Conservation (phyloP, 2,888 invertebrate species). For the Trichacis sp. region DNA sequence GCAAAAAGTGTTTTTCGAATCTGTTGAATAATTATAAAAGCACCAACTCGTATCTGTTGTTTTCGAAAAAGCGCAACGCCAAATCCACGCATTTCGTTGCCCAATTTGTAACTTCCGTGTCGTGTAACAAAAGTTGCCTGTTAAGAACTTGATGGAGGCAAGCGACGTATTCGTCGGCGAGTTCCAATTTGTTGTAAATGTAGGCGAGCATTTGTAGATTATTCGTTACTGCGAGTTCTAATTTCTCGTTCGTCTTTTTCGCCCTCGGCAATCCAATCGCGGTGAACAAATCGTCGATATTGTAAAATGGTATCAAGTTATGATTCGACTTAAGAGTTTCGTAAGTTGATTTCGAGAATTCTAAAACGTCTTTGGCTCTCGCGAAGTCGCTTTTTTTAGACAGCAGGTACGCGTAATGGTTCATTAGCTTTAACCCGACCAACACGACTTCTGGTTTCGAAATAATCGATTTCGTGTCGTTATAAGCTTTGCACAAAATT, state of each 20-base stretch:
- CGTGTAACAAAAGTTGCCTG: conserved; percentile 72
- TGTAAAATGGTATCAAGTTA: conserved; percentile 65
- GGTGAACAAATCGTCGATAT: conserved; percentile 73
- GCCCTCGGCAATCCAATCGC: conserved; percentile 53
- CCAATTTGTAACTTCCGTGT: conserved; percentile 74
- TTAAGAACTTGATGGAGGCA: conserved; percentile 73
- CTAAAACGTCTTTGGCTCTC: conserved; percentile 71
- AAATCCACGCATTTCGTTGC: conserved; percentile 72
- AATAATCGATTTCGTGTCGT: conserved; percentile 26
- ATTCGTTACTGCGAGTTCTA: conserved; percentile 74
- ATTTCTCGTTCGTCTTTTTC: conserved; percentile 69
- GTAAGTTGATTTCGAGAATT: conserved; percentile 70
- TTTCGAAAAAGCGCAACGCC: conserved; percentile 70
- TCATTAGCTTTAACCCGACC: conserved; percentile 72
- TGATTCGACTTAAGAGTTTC: conserved; percentile 66
- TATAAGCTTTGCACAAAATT: conserved; percentile 26
- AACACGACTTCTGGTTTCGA: conserved; percentile 58
- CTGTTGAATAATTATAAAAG: neutral
- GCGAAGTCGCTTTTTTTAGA: conserved; percentile 71
- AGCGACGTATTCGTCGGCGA: conserved; percentile 71
- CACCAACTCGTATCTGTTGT: conserved; percentile 56
- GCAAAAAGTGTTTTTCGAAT: conserved; percentile 9
- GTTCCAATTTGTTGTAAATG: conserved; percentile 72
- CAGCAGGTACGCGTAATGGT: conserved; percentile 73
- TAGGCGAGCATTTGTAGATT: conserved; percentile 76